Conservation (phyloP, 92 coral and sea anemone species). For the Palythoa heliodiscus region DNA sequence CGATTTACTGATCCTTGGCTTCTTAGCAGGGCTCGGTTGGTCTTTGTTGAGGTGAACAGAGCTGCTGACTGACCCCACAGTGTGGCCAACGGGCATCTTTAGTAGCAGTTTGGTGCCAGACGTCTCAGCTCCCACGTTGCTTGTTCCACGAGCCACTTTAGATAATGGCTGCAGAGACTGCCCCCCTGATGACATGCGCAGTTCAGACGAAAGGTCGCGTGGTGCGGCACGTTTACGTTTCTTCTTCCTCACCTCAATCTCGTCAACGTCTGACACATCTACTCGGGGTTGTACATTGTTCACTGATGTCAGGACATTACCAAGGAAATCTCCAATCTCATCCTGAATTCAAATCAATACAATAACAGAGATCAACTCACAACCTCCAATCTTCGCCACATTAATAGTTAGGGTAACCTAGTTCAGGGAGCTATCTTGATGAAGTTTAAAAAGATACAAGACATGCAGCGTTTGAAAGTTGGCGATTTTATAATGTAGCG, state of each 20-base stretch:
- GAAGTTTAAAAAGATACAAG: no score
- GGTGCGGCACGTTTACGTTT: conserved; percentile 89
- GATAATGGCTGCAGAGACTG: conserved; percentile 18
- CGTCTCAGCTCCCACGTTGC: conserved; percentile 38
- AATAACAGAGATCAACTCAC: neutral
- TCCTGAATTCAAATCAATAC: conserved; percentile 58
- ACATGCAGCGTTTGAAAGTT: no score
- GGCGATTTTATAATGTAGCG: no score
- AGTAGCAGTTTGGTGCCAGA: conserved; percentile 55
- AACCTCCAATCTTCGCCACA: neutral
- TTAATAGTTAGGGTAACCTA: no score
- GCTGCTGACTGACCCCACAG: conserved; percentile 72
- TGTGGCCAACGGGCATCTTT: conserved; percentile 80
- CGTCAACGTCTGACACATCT: conserved; percentile 93
- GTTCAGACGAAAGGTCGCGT: conserved; percentile 72
- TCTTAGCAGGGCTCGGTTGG: conserved; percentile 84
- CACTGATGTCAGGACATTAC: conserved; percentile 80
- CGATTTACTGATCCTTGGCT: conserved; percentile 75
- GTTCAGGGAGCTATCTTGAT: no score
- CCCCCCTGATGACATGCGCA: conserved; percentile 49
- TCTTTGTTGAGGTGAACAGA: conserved; percentile 54
- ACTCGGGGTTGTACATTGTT: conserved; percentile 77
- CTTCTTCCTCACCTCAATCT: conserved; percentile 83
- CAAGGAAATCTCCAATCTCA: conserved; percentile 95
- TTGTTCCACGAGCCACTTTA: conserved; percentile 37